Percentiles rank a stretch among this genome's conserved stretches.
Conservation (phyloP, 2,797 vertebrate species). For the Sciurus vulgaris region DNA sequence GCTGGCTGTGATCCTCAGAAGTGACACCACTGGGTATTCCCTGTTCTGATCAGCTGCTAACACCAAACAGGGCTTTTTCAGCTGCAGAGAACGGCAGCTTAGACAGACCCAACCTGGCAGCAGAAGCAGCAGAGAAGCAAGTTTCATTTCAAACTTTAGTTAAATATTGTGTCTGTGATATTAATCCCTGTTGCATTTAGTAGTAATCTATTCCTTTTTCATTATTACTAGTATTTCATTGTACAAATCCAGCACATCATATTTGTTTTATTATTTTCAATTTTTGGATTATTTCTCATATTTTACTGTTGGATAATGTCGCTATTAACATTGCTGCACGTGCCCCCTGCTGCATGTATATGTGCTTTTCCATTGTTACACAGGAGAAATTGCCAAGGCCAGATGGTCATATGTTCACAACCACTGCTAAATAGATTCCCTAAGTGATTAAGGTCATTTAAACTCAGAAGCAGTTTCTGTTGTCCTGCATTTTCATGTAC, state of each 20-base stretch:
- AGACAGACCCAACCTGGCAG: too few species aligned
- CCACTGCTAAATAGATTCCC: not conserved
- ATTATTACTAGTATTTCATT: not conserved
- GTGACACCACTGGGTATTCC: too few species aligned
- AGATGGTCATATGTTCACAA: not conserved
- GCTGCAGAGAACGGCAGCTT: too few species aligned
- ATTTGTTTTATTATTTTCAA: not conserved
- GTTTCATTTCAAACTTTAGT: too few species aligned
- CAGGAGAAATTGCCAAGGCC: not conserved
- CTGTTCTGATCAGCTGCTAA: too few species aligned
- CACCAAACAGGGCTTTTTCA: too few species aligned
- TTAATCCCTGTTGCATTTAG: not conserved
- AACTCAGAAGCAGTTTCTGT: not conserved
- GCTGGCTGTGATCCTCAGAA: too few species aligned
- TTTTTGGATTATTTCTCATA: not conserved
- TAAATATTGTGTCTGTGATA: not conserved
- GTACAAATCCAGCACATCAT: not conserved
- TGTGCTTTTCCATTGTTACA: not conserved
- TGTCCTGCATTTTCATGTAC: not conserved
- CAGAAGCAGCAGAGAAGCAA: too few species aligned
- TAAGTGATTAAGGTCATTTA: not conserved
- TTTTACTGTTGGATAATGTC: not conserved
- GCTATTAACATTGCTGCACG: not conserved
- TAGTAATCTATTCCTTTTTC: not conserved
- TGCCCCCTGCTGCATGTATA: not conserved